Evolutionary conservation across 2,113 vertebrate species (phyloP).

Genomic region (Tachysurus fulvidraco): DNA sequence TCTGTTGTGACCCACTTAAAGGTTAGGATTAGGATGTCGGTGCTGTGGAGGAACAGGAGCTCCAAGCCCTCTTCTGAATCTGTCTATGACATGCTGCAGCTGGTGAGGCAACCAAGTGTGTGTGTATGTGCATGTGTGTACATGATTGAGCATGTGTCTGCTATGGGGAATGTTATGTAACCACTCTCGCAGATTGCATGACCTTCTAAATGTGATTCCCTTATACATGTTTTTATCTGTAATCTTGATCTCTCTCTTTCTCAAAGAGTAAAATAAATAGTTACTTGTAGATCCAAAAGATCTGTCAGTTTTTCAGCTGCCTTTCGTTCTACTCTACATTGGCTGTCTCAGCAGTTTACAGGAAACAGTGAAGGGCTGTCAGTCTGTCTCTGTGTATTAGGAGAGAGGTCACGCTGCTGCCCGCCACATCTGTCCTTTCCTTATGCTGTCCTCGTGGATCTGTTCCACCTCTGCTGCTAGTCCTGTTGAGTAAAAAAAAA

Average conservation of each 20-base stretch:
- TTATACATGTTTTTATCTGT: background rate
- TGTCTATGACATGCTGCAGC: conserved; percentile 75
- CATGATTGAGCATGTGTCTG: conserved; percentile 8
- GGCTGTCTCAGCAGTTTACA: conserved; percentile 42
- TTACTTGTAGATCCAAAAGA: background rate
- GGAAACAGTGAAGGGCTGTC: conserved; percentile 34
- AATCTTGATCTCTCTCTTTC: background rate
- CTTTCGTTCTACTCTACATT: background rate
- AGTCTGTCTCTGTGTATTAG: conserved; percentile 46
- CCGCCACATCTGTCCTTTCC: conserved; percentile 32
- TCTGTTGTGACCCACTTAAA: conserved; percentile 13
- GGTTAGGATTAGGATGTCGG: conserved; percentile 59
- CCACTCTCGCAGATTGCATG: background rate
- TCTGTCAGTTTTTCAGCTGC: background rate
- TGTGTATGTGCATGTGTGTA: conserved; percentile 19
- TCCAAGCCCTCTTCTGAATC: conserved; percentile 71
- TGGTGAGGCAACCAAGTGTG: conserved; percentile 75
- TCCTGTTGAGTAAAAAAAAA: background rate
- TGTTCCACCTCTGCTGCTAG: conserved; percentile 35
- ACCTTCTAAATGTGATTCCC: background rate
- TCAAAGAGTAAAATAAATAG: background rate
- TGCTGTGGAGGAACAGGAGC: conserved; percentile 64
- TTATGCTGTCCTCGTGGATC: conserved; percentile 38
- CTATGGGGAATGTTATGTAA: background rate
- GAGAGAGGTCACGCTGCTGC: conserved; percentile 24